A percentile compares a stretch with the other conserved stretches of the same genome.
phyloP scores from a whole-genome alignment of 2,888 invertebrate genomes.

The Epirrita christyi region DNA sequence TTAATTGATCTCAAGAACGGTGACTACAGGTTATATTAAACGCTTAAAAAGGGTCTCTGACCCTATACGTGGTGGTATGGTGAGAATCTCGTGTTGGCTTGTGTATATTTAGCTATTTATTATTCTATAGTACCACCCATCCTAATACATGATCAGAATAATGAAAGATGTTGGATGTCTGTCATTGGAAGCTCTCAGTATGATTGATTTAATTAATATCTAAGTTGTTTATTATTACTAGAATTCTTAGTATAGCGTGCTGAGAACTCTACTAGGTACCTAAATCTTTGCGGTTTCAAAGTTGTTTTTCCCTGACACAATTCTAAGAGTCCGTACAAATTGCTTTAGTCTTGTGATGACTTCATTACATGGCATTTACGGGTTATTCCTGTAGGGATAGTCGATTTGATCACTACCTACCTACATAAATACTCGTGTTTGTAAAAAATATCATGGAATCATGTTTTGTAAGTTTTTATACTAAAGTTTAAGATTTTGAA shows the following conservation, averaged over 20 bases:
- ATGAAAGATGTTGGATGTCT: constrained; percentile 26
- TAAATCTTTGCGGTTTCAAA: too few species aligned
- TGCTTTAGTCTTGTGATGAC: too few species aligned
- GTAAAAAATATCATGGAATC: not conserved
- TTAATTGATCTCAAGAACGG: constrained; percentile 70
- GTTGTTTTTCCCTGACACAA: too few species aligned
- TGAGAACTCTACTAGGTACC: too few species aligned
- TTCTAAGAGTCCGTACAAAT: too few species aligned
- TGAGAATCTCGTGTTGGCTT: constrained; percentile 47
- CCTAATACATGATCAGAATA: constrained; percentile 48
- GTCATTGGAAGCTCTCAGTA: not conserved
- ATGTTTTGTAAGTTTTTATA: not conserved
- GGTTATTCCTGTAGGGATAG: too few species aligned
- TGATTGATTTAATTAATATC: not conserved
- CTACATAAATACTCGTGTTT: too few species aligned
- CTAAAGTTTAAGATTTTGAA: not conserved
- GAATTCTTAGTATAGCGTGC: not conserved
- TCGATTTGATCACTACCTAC: too few species aligned
- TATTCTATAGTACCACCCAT: constrained; percentile 41
- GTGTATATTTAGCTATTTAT: constrained; percentile 34
- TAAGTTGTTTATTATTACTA: not conserved
- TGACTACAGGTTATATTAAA: constrained; percentile 48
- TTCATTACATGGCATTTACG: too few species aligned
- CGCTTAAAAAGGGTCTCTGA: constrained; percentile 71
- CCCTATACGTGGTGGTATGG: constrained; percentile 65